Evolutionary conservation across 2,797 vertebrate genomes (phyloP).

Genomic region (Selene dorsalis): DNA sequence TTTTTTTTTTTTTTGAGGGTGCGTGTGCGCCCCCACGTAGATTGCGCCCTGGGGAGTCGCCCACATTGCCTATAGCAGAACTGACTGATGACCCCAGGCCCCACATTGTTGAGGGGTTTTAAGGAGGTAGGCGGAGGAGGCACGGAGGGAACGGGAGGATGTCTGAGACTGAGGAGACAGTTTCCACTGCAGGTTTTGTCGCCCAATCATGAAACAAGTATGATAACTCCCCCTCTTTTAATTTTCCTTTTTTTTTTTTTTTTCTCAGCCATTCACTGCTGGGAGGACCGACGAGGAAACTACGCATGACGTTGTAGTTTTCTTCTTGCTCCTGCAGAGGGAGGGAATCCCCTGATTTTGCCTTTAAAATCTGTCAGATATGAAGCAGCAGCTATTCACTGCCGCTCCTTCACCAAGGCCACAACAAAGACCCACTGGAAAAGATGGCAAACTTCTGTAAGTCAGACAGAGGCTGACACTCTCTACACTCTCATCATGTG

Average conservation of each 20-base stretch:
- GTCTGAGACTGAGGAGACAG: too few relatives aligned
- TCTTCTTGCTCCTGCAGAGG: slow-evolving; percentile 7
- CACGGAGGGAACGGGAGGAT: too few relatives aligned
- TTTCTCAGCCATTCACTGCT: background rate
- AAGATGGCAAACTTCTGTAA: slow-evolving; percentile 72
- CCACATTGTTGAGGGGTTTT: too few relatives aligned
- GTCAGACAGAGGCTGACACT: slow-evolving; percentile 18
- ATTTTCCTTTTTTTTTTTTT: background rate
- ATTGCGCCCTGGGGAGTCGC: too few relatives aligned
- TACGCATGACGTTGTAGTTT: slow-evolving; percentile 56
- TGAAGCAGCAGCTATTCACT: slow-evolving; percentile 7
- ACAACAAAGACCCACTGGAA: slow-evolving; percentile 15
- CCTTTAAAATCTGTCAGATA: slow-evolving; percentile 50
- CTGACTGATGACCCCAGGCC: too few relatives aligned
- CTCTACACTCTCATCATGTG: background rate
- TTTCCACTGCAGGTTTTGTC: slow-evolving; percentile 12
- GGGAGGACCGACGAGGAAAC: slow-evolving; percentile 41
- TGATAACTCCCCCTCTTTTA: background rate
- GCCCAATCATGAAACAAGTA: background rate
- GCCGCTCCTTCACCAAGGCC: background rate
- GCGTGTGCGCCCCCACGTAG: too few relatives aligned
- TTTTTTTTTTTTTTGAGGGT: too few relatives aligned
- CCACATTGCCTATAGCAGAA: too few relatives aligned
- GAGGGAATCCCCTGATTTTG: slow-evolving; percentile 40
- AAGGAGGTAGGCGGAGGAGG: too few relatives aligned